Percentiles rank a stretch among this genome's conserved stretches.
phyloP scores from a whole-genome alignment of 30 jellyfish, hydroid and myxozoan genomes.

The Rhopilema esculentum region DNA sequence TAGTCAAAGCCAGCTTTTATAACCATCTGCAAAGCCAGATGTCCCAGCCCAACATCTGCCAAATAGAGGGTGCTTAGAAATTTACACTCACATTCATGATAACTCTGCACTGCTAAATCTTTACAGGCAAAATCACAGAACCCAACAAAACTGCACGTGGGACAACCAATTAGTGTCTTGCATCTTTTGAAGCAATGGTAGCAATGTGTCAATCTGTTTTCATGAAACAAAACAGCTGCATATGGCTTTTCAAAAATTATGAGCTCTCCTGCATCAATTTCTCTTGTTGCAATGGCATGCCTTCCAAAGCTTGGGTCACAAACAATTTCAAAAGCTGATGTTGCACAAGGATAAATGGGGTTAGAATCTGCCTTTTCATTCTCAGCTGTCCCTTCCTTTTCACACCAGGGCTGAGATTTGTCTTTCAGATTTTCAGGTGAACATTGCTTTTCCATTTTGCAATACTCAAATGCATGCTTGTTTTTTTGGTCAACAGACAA shows the following conservation, averaged over 20 bases:
- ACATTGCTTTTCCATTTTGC: not conserved
- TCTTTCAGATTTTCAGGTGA: not conserved
- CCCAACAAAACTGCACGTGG: conserved; percentile 65
- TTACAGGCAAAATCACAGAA: conserved; percentile 74
- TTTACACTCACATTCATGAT: conserved; percentile 73
- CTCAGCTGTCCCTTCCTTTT: conserved; percentile 24
- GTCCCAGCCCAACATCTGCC: conserved; percentile 77
- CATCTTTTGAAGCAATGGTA: conserved; percentile 77
- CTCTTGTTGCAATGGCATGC: conserved; percentile 80
- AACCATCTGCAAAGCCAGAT: conserved; percentile 79
- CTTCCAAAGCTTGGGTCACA: conserved; percentile 54
- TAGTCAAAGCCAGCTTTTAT: conserved; percentile 47
- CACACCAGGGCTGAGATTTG: not conserved
- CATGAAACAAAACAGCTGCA: conserved; percentile 66
- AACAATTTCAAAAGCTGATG: conserved; percentile 52
- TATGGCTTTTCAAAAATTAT: conserved; percentile 83
- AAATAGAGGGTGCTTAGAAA: conserved; percentile 24
- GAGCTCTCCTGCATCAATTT: conserved; percentile 87
- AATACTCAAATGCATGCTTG: conserved; percentile 28
- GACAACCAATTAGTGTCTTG: conserved; percentile 68
- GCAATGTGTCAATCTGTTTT: conserved; percentile 73
- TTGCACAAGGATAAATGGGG: conserved; percentile 78
- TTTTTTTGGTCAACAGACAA: conserved; percentile 51
- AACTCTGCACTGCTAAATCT: conserved; percentile 47
- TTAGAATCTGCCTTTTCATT: conserved; percentile 24